Evolutionary conservation across 2,888 invertebrate genomes (phyloP).

Genomic region (Mesochorus sp.): DNA sequence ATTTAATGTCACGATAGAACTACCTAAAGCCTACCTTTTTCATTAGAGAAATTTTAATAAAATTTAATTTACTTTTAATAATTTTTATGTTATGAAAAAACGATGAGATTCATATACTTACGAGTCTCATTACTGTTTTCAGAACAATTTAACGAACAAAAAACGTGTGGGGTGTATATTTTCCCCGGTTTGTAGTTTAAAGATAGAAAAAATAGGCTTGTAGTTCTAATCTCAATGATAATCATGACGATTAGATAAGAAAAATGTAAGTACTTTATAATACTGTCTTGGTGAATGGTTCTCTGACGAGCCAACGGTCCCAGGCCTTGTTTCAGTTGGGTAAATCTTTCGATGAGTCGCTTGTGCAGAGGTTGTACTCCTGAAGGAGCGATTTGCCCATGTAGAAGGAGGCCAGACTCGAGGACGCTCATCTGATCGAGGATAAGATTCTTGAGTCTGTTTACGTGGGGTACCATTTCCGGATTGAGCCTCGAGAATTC

Average conservation of each 20-base stretch:
- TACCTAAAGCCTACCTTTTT: no score
- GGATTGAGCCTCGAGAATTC: slow-evolving; percentile 88
- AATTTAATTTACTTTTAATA: no score
- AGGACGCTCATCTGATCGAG: slow-evolving; percentile 91
- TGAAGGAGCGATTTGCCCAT: slow-evolving; percentile 92
- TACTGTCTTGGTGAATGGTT: slow-evolving; percentile 88
- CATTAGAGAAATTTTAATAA: no score
- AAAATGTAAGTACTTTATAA: slow-evolving; percentile 82
- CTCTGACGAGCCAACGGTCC: slow-evolving; percentile 84
- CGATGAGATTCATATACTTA: no score
- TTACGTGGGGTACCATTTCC: slow-evolving; percentile 84
- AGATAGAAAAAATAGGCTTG: not conserved
- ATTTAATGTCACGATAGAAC: no score
- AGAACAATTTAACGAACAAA: no score
- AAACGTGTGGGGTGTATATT: no score
- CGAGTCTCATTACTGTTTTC: no score
- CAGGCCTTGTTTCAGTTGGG: slow-evolving; percentile 90
- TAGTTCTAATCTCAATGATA: not conserved
- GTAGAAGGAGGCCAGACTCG: slow-evolving; percentile 92
- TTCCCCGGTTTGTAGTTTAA: no score
- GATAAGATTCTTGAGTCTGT: slow-evolving; percentile 87
- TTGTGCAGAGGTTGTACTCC: slow-evolving; percentile 96
- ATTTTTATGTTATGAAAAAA: no score
- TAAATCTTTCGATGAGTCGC: slow-evolving; percentile 93
- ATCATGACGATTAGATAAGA: not conserved